These are phyloP conservation scores for Meloe dianella DNA, from an alignment of 2,888 invertebrate species.

Conservation along the genomic window DNA sequence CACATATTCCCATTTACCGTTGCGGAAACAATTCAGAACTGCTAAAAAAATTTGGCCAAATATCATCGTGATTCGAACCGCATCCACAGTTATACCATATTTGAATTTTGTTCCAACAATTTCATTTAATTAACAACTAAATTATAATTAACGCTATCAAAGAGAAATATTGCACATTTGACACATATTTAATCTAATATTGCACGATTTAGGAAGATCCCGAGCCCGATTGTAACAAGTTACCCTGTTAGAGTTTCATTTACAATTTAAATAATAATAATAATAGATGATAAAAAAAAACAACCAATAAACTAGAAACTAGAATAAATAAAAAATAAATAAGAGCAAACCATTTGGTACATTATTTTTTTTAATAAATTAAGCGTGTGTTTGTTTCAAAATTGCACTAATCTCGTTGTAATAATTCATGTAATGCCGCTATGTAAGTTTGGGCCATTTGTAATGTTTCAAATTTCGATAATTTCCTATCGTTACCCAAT, in stretches of 20 bases:
- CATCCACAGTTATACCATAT: not conserved
- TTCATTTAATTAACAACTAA: not conserved
- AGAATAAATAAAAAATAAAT: constrained; percentile 33
- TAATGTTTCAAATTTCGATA: constrained; percentile 77
- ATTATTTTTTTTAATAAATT: not conserved
- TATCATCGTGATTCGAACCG: not conserved
- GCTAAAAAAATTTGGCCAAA: not conserved
- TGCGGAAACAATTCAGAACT: not conserved
- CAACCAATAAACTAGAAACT: constrained; percentile 3
- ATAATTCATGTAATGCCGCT: constrained; percentile 69
- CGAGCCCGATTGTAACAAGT: constrained; percentile 26
- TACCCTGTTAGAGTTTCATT: not conserved
- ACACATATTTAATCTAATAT: constrained; percentile 37
- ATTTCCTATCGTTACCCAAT: constrained; percentile 71
- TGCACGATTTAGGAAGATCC: constrained; percentile 37
- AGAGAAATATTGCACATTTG: constrained; percentile 37
- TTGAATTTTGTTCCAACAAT: not conserved
- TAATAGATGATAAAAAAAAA: not conserved
- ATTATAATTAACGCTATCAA: constrained; percentile 14
- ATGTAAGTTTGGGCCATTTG: constrained; percentile 83
- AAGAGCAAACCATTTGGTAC: constrained; percentile 22
- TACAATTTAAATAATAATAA: constrained; percentile 26
- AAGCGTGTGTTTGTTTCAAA: not conserved
- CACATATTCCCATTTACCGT: constrained; percentile 25
- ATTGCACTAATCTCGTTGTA: constrained; percentile 56